phyloP scores from a whole-genome alignment of 2,888 invertebrate genomes.

The Geotrupes spiniger region DNA sequence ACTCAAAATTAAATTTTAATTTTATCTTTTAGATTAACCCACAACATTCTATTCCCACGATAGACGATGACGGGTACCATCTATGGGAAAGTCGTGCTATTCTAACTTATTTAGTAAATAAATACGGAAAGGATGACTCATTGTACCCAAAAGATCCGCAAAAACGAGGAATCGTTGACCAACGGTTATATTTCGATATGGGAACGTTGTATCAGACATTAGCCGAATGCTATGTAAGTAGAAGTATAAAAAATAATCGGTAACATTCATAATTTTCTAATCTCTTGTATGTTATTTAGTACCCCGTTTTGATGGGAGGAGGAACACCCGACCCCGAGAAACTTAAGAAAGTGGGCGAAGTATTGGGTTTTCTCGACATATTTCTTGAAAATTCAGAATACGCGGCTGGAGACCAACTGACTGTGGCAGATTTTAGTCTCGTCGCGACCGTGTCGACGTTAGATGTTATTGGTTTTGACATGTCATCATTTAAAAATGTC shows the following conservation, averaged over 20 bases:
- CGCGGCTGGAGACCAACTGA: constrained; percentile 69
- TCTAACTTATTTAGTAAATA: constrained; percentile 72
- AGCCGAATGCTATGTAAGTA: constrained; percentile 69
- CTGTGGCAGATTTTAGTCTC: constrained; percentile 74
- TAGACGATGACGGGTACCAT: constrained; percentile 81
- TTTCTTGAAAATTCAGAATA: constrained; percentile 70
- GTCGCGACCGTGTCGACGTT: constrained; percentile 67
- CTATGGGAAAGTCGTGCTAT: constrained; percentile 86
- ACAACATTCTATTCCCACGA: constrained; percentile 80
- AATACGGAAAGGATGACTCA: constrained; percentile 74
- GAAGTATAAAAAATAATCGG: background rate
- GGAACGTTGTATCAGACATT: constrained; percentile 71
- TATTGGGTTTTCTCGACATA: constrained; percentile 66
- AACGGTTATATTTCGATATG: constrained; percentile 76
- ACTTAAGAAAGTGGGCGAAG: constrained; percentile 65
- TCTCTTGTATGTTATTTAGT: constrained; percentile 28
- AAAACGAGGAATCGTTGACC: constrained; percentile 73
- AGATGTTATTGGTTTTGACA: constrained; percentile 62
- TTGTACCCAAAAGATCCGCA: constrained; percentile 77
- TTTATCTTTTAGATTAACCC: constrained; percentile 67
- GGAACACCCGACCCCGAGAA: constrained; percentile 60
- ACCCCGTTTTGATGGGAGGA: constrained; percentile 50
- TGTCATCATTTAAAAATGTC: constrained; percentile 68
- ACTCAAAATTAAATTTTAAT: background rate
- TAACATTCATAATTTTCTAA: background rate